Percentiles rank a stretch among this genome's conserved stretches.
These are phyloP conservation scores for Chloroceryle inda DNA, from an alignment of 2,797 vertebrate species.

Conservation along the genomic window DNA sequence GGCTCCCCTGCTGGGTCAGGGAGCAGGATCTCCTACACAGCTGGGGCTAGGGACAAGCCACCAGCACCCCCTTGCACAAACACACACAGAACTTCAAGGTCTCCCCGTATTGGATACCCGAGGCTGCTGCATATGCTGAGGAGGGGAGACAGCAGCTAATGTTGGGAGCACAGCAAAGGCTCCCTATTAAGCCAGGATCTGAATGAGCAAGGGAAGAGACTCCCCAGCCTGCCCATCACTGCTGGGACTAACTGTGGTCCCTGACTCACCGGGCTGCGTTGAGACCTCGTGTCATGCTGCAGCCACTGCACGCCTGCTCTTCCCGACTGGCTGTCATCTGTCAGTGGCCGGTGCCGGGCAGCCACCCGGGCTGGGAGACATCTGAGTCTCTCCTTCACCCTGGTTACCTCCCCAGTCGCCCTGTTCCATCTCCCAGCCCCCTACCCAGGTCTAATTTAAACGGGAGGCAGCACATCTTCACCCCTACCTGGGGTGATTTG, in stretches of 20 bases:
- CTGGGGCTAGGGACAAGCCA: neutral
- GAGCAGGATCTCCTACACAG: neutral
- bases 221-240: neutral
- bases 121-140: rapidly evolving
- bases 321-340: neutral
- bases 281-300: neutral
- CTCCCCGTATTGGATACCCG: rapidly evolving
- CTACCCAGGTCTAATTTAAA: neutral
- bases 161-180: neutral
- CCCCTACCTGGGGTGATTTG: neutral
- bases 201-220: rapidly evolving
- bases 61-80: neutral
- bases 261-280: neutral
- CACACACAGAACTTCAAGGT: neutral
- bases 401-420: rapidly evolving
- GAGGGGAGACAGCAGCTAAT: neutral
- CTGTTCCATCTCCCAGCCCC: neutral
- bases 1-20: neutral
- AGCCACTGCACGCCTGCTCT: neutral
- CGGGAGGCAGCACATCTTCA: neutral
- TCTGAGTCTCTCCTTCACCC: neutral
- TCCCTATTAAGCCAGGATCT: neutral
- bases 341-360: neutral
- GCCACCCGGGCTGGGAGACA: rapidly evolving
- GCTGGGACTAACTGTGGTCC: neutral